phyloP scores from a whole-genome alignment of 1,140 invertebrate genomes.

The Drosophila aff. region DNA sequence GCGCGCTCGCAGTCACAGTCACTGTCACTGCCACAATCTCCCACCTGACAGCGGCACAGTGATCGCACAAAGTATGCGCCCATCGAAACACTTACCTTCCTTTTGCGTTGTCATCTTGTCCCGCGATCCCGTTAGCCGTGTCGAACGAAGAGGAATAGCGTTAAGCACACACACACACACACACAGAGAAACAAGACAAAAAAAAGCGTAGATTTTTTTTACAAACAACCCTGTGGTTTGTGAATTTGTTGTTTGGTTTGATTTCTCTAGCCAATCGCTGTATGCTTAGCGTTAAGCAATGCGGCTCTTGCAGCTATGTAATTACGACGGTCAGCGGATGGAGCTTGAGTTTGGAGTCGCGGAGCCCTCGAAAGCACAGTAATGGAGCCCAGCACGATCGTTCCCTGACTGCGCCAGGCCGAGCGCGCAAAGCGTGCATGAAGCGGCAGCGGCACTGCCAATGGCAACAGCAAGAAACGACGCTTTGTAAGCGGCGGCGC shows the following conservation, averaged over 20 bases:
- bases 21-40: conserved; percentile 3
- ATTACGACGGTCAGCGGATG: conserved; percentile 11
- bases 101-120: conserved; percentile 38
- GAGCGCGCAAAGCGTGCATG: conserved; percentile 54
- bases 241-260: conserved; percentile 4
- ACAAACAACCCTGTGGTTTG: conserved; percentile 2
- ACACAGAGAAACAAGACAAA: background rate
- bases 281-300: conserved; percentile 8
- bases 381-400: conserved; percentile 72
- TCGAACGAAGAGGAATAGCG: background rate
- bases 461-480: conserved; percentile 43
- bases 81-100: conserved; percentile 31
- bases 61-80: conserved; percentile 18
- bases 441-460: conserved; percentile 47
- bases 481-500: conserved; percentile 45
- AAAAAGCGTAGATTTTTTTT: background rate
- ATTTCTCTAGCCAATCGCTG: conserved; percentile 29
- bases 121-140: conserved; percentile 1
- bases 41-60: conserved; percentile 35
- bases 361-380: conserved; percentile 52
- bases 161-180: background rate
- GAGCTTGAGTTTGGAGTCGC: conserved; percentile 18
- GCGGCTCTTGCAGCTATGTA: conserved; percentile 7
- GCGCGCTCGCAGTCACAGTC: conserved; percentile 3
- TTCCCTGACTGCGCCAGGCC: conserved; percentile 64